Evolutionary conservation across 2,113 vertebrate species (phyloP), one percentile per base, ranked within the genome.

Genomic region (Melanostigma gelatinosum): DNA sequence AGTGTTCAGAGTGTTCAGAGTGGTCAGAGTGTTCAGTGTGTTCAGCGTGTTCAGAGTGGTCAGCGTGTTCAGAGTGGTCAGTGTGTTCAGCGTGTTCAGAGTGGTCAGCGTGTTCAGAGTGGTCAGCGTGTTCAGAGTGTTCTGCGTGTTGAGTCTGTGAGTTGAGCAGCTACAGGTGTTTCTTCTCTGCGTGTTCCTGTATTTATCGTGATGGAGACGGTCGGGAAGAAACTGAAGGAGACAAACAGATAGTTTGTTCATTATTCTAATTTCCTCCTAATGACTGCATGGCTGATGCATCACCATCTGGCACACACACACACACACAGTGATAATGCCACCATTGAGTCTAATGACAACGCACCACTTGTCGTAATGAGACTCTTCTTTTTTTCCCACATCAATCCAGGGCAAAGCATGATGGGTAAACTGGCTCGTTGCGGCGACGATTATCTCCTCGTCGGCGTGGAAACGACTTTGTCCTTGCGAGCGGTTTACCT

Each of bases 241-340:
- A 84, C 86, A 83, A 63, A 83, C 36, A 75, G 34, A 61, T 75
- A 78, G 75, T 88, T 86, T 89, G 88, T 85, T 90, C 82, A 89
- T 91, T 90, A 86, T 85, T 87, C 54, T 86, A 75, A 91, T 85
- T 82, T 79, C 70, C 76, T 86, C 58, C 65, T 86, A 89, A 91
- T 84, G 87, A 79, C 72, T 83, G 62, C 82, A 75, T 48, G 82
- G 65, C 60, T 78, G 85, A 83, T 75, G 75, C 82, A 73, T 86
- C 89, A 80, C 87, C 91, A 92, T 91, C 88, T 92, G 91, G 76
- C 29, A 32, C 73, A 44, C 73, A 61, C 66, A 84, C 65, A 64
- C 60, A 70, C 75, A 69, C 50, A 57, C 24, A 62, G 84, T 44
- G 72, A 85, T 88, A 90, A 87, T 84, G 84, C 86, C 79, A 40